Conservation (phyloP, 2,113 vertebrate genomes). For the Heptranchias perlo region DNA sequence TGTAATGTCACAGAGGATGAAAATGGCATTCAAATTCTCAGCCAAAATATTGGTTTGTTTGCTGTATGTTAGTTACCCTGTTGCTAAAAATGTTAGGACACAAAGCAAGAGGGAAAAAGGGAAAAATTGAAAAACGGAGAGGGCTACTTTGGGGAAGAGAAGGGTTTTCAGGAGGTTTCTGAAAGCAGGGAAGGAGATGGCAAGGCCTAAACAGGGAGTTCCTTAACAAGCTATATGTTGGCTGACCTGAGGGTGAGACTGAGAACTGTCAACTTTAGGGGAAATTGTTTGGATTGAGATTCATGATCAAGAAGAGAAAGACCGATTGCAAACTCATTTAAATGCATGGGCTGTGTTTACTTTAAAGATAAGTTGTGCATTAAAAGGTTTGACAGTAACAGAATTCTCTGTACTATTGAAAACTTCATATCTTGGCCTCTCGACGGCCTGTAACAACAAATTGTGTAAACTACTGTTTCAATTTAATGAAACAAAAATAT, state of each 20-base stretch:
- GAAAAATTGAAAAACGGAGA: not conserved
- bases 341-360: not conserved
- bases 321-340: not conserved
- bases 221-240: not conserved
- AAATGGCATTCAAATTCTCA: not conserved
- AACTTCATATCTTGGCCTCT: conserved; percentile 12
- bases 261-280: not conserved
- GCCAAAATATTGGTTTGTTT: not conserved
- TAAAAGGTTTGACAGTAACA: not conserved
- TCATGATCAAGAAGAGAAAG: not conserved
- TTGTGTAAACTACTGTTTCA: not conserved
- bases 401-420: not conserved
- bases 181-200: not conserved
- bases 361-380: not conserved
- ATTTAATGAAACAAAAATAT: conserved; percentile 33
- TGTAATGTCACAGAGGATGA: not conserved
- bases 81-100: not conserved
- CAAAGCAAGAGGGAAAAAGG: not conserved
- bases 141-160: not conserved
- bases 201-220: not conserved
- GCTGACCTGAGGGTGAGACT: not conserved
- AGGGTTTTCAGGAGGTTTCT: not conserved
- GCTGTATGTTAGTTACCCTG: not conserved
- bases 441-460: not conserved
- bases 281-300: not conserved